Evolutionary conservation across 2,113 vertebrate genomes (phyloP).

Genomic region (Tachysurus fulvidraco): DNA sequence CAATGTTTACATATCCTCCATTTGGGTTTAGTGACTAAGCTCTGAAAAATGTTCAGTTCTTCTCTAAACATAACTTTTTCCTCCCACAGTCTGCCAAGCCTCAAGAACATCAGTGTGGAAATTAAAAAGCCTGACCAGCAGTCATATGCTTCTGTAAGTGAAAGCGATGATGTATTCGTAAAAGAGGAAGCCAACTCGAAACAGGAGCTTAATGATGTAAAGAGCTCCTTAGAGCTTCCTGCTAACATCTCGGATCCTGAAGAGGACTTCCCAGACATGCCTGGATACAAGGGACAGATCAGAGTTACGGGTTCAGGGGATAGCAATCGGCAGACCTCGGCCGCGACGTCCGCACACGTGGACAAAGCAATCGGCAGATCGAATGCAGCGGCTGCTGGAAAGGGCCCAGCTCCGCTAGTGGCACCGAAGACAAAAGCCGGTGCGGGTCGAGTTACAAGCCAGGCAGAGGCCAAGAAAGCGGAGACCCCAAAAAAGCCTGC

Average conservation of each 20-base stretch:
- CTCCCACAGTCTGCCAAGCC: constrained; percentile 56
- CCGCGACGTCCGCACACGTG: constrained; percentile 39
- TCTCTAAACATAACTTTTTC: constrained; percentile 29
- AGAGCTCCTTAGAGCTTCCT: constrained; percentile 14
- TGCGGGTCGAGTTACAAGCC: constrained; percentile 56
- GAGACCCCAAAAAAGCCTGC: constrained; percentile 50
- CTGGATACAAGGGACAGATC: constrained; percentile 52
- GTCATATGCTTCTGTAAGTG: constrained; percentile 18
- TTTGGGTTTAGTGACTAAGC: not conserved
- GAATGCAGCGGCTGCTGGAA: constrained; percentile 47
- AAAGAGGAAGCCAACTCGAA: constrained; percentile 16
- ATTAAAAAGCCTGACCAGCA: constrained; percentile 45
- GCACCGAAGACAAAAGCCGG: constrained; percentile 59
- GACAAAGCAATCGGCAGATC: constrained; percentile 52
- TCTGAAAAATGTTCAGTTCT: not conserved
- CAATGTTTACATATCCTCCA: not conserved
- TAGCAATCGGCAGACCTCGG: constrained; percentile 38
- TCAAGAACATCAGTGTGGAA: constrained; percentile 57
- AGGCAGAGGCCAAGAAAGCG: constrained; percentile 52
- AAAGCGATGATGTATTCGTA: constrained; percentile 27
- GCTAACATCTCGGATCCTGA: constrained; percentile 41
- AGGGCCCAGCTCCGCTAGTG: constrained; percentile 50
- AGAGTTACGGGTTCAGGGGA: constrained; percentile 16
- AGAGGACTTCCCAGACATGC: constrained; percentile 59
- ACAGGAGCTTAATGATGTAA: constrained; percentile 34